These are phyloP conservation scores for Nannoperca obscura DNA, from an alignment of 2,797 vertebrate species.

Conservation along the genomic window DNA sequence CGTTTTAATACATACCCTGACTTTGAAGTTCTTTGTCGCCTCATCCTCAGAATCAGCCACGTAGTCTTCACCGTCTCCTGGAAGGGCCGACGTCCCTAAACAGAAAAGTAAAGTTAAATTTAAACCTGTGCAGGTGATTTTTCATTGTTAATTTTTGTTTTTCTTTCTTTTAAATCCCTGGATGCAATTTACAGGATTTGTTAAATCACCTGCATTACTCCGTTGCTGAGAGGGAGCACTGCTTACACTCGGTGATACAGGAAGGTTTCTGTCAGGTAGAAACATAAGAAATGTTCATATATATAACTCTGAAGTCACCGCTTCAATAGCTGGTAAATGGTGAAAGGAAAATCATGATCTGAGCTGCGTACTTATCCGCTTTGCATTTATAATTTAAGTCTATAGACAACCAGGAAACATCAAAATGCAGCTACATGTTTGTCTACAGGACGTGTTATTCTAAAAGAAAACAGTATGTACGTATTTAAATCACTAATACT, in stretches of 20 bases:
- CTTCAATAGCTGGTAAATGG: background rate
- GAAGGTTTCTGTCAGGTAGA: constrained; percentile 75
- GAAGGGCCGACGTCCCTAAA: constrained; percentile 29
- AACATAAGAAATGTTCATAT: constrained; percentile 25
- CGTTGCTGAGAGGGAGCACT: constrained; percentile 36
- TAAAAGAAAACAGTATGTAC: background rate
- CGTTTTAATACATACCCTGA: constrained; percentile 68
- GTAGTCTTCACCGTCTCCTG: constrained; percentile 72
- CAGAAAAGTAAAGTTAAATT: constrained; percentile 4
- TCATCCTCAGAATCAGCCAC: constrained; percentile 88
- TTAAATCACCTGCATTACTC: constrained; percentile 73
- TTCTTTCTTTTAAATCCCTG: too few relatives aligned
- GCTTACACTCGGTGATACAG: constrained; percentile 20
- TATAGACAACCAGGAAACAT: background rate
- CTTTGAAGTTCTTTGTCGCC: constrained; percentile 81
- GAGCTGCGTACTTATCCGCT: background rate
- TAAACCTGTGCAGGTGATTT: background rate
- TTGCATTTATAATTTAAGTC: background rate
- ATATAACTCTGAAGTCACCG: background rate
- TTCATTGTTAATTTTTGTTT: fast-evolving
- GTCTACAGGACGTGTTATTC: background rate
- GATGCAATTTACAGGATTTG: fast-evolving
- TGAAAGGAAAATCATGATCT: background rate
- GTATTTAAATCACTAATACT: background rate
- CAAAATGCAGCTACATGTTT: background rate